These are phyloP conservation scores for Microctonus hyperodae DNA, from an alignment of 2,888 invertebrate genomes.

Conservation along the genomic window DNA sequence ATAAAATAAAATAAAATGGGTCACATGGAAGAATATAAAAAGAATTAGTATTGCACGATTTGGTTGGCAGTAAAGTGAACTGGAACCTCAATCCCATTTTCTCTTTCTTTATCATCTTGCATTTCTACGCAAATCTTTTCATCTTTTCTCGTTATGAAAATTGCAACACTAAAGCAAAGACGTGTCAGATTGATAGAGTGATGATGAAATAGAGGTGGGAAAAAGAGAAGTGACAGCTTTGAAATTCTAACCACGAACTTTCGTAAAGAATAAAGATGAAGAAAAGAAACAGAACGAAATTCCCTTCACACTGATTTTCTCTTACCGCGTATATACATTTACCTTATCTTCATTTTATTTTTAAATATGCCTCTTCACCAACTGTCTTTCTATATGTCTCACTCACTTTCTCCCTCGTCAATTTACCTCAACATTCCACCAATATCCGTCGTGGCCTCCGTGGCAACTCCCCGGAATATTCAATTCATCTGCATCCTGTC, in stretches of 20 bases:
- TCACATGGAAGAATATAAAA: background rate
- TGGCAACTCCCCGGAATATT: conserved; percentile 21
- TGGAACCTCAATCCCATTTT: background rate
- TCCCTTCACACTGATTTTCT: conserved; percentile 14
- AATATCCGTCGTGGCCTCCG: conserved; percentile 9
- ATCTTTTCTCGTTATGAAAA: conserved; percentile 25
- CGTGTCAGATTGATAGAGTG: conserved; percentile 2
- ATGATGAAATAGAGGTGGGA: background rate
- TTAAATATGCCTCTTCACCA: background rate
- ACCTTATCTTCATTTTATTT: background rate
- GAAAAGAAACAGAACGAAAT: too few relatives aligned
- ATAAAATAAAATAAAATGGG: background rate
- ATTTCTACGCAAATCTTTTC: conserved; percentile 2
- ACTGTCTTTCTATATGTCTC: background rate
- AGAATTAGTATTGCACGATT: conserved; percentile 6
- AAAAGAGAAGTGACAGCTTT: conserved; percentile 6
- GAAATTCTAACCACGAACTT: conserved; percentile 14
- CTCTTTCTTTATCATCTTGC: background rate
- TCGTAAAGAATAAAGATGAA: background rate
- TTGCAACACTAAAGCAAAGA: conserved; percentile 11
- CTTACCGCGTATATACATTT: conserved; percentile 2
- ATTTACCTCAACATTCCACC: background rate
- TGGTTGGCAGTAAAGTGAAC: conserved; percentile 3
- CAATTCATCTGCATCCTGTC: conserved; percentile 22
- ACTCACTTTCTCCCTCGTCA: background rate